Percentiles rank a stretch among this genome's conserved stretches.
These are phyloP conservation scores for Lophochroa leadbeateri DNA, from an alignment of 2,113 vertebrate genomes.

Conservation along the genomic window DNA sequence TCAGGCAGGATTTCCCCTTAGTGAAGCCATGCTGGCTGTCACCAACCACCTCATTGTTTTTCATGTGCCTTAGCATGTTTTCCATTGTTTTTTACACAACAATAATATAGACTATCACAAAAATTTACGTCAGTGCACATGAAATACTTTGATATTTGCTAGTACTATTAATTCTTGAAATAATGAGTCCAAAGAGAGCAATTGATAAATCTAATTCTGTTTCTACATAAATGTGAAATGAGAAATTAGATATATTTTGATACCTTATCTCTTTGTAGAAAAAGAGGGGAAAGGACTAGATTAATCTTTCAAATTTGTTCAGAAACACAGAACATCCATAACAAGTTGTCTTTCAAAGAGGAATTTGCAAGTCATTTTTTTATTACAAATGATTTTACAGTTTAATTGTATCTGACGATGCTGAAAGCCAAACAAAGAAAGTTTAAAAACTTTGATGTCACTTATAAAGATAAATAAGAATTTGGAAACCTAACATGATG, in stretches of 20 bases:
- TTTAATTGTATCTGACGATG: background rate
- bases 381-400: background rate
- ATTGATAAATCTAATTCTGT: background rate
- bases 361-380: background rate
- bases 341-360: background rate
- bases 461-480: background rate
- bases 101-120: background rate
- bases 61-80: too few species aligned
- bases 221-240: background rate
- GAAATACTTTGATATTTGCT: background rate
- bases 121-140: background rate
- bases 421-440: background rate
- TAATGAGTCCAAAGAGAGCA: background rate
- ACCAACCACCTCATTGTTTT: too few species aligned
- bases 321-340: background rate
- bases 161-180: background rate
- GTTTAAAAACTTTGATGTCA: background rate
- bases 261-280: background rate
- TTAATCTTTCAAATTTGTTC: background rate
- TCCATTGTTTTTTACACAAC: background rate
- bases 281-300: background rate
- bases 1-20: too few species aligned
- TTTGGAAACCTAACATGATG: fast-evolving
- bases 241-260: background rate
- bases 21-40: too few species aligned